Conservation (phyloP, 2,797 vertebrate genomes). For the Alcedo atthis region DNA sequence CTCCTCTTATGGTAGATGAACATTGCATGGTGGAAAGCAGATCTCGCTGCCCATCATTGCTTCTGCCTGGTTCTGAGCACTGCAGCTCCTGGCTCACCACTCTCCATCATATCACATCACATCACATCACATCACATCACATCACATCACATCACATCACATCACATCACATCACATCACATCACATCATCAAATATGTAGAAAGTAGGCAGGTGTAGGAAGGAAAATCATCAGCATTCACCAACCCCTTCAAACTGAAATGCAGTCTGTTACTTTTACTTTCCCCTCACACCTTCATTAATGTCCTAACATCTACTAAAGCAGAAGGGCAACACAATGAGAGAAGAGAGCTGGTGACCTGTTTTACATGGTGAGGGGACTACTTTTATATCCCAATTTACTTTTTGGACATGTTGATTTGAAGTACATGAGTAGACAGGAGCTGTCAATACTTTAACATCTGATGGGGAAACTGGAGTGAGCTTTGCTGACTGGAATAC, state of each 20-base stretch:
- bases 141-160: too few species aligned
- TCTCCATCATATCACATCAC: neutral
- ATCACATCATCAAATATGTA: neutral
- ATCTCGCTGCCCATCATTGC: neutral
- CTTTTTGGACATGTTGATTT: conserved; percentile 16
- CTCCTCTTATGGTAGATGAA: rapidly evolving
- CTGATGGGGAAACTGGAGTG: neutral
- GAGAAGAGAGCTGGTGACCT: neutral
- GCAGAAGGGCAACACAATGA: neutral
- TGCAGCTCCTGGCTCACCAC: neutral
- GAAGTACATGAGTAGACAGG: neutral
- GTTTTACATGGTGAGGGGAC: neutral
- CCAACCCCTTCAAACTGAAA: neutral
- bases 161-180: neutral
- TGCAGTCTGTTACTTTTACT: neutral
- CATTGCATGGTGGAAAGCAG: rapidly evolving
- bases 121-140: neutral
- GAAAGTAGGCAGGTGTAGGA: neutral
- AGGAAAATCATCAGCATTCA: neutral
- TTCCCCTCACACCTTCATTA: neutral
- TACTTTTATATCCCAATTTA: neutral
- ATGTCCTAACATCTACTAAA: neutral
- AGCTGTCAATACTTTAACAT: conserved; percentile 1
- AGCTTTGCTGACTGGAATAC: conserved; percentile 5
- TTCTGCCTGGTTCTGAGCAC: neutral